Evolutionary conservation across 1,140 invertebrate species (phyloP).

Genomic region (Drosophila takahashii): DNA sequence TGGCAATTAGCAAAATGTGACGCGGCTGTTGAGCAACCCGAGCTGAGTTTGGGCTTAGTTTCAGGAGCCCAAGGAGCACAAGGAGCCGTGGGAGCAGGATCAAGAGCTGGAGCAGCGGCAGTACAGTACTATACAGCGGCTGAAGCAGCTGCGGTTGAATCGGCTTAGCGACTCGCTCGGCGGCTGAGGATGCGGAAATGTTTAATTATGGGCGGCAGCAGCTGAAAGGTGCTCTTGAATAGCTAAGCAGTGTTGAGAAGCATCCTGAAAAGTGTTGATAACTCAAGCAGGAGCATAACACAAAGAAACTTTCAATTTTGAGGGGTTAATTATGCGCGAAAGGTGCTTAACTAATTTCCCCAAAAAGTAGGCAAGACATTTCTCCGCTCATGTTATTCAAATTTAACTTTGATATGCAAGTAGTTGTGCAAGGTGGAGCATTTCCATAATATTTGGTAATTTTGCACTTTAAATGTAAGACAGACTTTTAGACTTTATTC

Average conservation of each 20-base stretch:
- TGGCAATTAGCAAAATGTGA: constrained; percentile 62
- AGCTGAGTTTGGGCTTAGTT: constrained; percentile 57
- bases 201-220: constrained; percentile 38
- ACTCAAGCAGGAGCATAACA: constrained; percentile 28
- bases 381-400: constrained; percentile 19
- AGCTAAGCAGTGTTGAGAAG: constrained; percentile 39
- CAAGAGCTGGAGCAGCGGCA: constrained; percentile 8
- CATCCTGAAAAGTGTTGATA: constrained; percentile 42
- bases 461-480: background rate
- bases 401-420: constrained; percentile 15
- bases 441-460: background rate
- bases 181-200: constrained; percentile 40
- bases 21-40: constrained; percentile 57
- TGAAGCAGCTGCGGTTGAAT: constrained; percentile 26
- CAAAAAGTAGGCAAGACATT: constrained; percentile 24
- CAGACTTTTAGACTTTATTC: constrained; percentile 1
- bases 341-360: constrained; percentile 28
- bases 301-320: constrained; percentile 44
- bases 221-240: constrained; percentile 37
- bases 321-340: constrained; percentile 51
- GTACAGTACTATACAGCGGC: background rate
- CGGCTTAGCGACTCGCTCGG: constrained; percentile 27
- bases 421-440: background rate
- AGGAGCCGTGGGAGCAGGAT: background rate
- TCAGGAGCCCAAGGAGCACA: constrained; percentile 14